phyloP scores from a whole-genome alignment of 2,797 vertebrate genomes.

The Sphaeramia orbicularis region DNA sequence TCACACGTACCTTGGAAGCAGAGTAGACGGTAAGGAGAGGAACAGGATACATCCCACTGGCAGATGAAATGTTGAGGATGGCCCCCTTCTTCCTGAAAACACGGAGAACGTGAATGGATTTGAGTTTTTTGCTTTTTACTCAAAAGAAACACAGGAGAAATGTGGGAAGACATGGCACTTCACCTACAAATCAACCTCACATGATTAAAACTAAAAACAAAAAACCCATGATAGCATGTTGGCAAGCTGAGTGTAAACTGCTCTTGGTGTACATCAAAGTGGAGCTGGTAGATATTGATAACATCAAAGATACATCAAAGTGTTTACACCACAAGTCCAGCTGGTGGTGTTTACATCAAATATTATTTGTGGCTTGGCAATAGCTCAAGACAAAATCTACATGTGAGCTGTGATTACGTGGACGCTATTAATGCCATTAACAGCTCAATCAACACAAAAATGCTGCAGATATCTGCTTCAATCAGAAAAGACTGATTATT shows the following conservation, averaged over 20 bases:
- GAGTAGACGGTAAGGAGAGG: conserved; percentile 93
- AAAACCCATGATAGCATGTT: conserved; percentile 14
- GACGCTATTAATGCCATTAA: too few relatives aligned
- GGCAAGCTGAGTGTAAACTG: conserved; percentile 31
- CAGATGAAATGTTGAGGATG: conserved; percentile 93
- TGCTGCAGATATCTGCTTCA: too few relatives aligned
- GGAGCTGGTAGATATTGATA: conserved; percentile 31
- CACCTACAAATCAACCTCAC: conserved; percentile 39
- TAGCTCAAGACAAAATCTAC: not conserved
- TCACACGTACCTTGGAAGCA: conserved; percentile 88
- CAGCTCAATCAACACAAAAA: too few relatives aligned
- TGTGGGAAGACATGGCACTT: not conserved
- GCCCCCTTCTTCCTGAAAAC: conserved; percentile 90
- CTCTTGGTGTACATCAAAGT: conserved; percentile 52
- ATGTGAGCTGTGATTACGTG: too few relatives aligned
- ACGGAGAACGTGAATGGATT: not conserved
- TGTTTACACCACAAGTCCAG: conserved; percentile 44
- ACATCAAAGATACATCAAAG: conserved; percentile 58
- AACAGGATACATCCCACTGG: conserved; percentile 83
- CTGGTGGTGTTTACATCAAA: conserved; percentile 11
- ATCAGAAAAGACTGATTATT: too few relatives aligned
- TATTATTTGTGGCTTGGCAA: not conserved
- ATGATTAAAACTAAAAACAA: not conserved
- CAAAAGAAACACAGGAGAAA: not conserved
- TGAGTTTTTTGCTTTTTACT: not conserved